Conservation (phyloP, 2,888 invertebrate species). For the Incurvaria masculella region DNA sequence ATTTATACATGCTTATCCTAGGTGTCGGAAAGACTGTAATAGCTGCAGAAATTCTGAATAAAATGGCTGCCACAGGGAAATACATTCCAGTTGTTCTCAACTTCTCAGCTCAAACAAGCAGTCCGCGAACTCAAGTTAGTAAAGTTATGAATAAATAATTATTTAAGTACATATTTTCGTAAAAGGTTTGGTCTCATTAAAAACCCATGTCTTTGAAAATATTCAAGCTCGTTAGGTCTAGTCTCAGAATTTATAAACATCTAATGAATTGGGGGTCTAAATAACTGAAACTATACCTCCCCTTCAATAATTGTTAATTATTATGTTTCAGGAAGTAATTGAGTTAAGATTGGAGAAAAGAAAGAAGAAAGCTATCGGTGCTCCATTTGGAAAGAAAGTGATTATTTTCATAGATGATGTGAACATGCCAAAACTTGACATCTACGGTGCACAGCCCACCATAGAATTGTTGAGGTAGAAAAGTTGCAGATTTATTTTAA, state of each 20-base stretch:
- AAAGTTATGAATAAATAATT: neutral
- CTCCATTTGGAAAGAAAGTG: slow-evolving; percentile 78
- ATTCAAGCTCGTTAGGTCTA: too few relatives aligned
- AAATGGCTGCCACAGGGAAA: slow-evolving; percentile 54
- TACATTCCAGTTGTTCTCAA: slow-evolving; percentile 79
- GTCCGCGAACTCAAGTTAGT: slow-evolving; percentile 67
- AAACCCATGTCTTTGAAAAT: neutral
- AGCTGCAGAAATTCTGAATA: slow-evolving; percentile 69
- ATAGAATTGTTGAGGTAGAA: slow-evolving; percentile 84
- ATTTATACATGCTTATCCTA: too few relatives aligned
- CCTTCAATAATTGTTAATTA: too few relatives aligned
- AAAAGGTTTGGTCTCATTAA: too few relatives aligned
- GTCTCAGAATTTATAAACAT: too few relatives aligned
- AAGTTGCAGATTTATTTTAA: too few relatives aligned
- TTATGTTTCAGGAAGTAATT: slow-evolving; percentile 65
- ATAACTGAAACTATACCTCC: too few relatives aligned
- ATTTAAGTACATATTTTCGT: too few relatives aligned
- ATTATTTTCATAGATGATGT: slow-evolving; percentile 89
- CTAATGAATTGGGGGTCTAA: too few relatives aligned
- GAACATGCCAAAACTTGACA: slow-evolving; percentile 85
- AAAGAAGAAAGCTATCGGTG: slow-evolving; percentile 74
- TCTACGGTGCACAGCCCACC: slow-evolving; percentile 89
- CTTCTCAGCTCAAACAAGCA: slow-evolving; percentile 91
- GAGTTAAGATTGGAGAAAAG: slow-evolving; percentile 82
- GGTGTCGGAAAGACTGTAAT: slow-evolving; percentile 90